Evolutionary conservation across 2,888 invertebrate genomes (phyloP).

Genomic region (Machimus atricapillus): DNA sequence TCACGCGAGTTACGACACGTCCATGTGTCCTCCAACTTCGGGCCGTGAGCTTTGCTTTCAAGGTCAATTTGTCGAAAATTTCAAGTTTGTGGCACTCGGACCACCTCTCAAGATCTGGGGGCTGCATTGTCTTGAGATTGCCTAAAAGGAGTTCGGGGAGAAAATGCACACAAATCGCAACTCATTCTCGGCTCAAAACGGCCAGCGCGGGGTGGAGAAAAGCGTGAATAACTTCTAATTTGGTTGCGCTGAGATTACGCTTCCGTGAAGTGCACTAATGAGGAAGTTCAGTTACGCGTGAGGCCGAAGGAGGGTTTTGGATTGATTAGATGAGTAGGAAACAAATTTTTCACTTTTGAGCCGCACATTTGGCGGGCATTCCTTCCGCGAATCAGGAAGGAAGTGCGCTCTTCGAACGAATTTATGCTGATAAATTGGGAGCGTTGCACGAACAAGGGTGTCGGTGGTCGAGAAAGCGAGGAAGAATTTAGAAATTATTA

Average conservation of each 20-base stretch:
- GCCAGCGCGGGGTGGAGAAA: background rate
- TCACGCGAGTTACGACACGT: slow-evolving; percentile 10
- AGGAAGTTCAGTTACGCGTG: background rate
- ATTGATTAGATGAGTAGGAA: background rate
- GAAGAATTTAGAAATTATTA: background rate
- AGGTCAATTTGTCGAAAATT: slow-evolving; percentile 24
- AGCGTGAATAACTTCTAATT: background rate
- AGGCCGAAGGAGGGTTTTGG: background rate
- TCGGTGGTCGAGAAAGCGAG: background rate
- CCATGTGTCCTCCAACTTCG: background rate
- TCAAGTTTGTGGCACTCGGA: slow-evolving; percentile 6
- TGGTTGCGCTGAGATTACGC: background rate
- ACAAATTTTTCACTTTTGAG: background rate
- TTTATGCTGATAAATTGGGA: background rate
- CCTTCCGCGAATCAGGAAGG: background rate
- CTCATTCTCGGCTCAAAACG: background rate
- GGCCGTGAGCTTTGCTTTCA: slow-evolving; percentile 7
- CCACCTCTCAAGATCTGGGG: background rate
- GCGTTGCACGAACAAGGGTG: background rate
- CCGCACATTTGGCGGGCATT: background rate
- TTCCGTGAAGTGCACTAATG: background rate
- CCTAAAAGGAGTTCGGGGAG: background rate
- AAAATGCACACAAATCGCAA: background rate
- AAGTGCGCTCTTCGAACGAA: background rate
- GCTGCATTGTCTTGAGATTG: background rate